Evolutionary conservation across 2,888 invertebrate species (phyloP).

Genomic region (Cancer borealis): DNA sequence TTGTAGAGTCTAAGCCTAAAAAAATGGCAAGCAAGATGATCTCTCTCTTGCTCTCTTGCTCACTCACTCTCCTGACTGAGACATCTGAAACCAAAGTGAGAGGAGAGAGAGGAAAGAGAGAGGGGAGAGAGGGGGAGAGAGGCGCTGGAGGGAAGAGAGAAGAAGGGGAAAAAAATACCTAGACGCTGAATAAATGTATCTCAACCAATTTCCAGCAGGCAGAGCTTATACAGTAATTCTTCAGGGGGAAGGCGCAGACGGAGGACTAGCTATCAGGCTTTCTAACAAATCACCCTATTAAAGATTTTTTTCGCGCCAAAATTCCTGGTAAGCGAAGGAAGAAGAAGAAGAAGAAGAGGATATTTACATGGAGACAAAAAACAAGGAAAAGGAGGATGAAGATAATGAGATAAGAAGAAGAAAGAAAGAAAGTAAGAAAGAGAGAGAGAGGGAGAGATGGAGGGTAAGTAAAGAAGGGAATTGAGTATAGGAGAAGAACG

Average conservation of each 20-base stretch:
- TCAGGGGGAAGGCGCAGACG: slow-evolving; percentile 9
- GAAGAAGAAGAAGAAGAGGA: background rate
- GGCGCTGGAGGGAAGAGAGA: background rate
- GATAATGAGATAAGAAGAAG: background rate
- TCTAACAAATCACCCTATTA: slow-evolving; percentile 10
- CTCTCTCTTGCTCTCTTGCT: no score
- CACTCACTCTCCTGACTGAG: background rate
- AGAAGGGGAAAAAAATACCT: background rate
- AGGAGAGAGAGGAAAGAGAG: background rate
- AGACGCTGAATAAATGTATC: background rate
- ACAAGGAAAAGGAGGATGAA: background rate
- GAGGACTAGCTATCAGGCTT: background rate
- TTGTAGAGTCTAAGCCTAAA: no score
- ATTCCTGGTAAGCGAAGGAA: slow-evolving; percentile 13
- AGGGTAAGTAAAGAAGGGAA: background rate
- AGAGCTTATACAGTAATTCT: slow-evolving; percentile 6
- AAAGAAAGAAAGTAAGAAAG: background rate
- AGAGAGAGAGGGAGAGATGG: background rate
- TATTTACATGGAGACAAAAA: no score
- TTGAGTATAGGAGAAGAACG: background rate
- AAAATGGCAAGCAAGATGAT: no score
- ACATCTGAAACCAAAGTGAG: background rate
- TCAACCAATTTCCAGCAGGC: background rate
- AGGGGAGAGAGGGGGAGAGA: background rate
- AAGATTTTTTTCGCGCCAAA: background rate